phyloP scores from a whole-genome alignment of 2,113 vertebrate species.

The Glaucidium brasilianum region DNA sequence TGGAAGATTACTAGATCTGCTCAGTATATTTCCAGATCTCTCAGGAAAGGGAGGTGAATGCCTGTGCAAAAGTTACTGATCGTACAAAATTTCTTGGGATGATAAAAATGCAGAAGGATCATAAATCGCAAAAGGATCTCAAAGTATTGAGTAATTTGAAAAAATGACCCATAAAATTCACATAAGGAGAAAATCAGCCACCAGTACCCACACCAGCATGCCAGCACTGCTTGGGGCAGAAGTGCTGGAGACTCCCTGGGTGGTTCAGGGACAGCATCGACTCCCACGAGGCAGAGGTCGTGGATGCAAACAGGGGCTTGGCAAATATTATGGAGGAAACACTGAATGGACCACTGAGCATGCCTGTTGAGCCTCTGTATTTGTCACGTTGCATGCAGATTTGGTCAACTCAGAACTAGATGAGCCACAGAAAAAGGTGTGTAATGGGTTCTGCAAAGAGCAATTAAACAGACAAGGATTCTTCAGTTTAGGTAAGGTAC shows the following conservation, averaged over 20 bases:
- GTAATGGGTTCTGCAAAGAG: neutral
- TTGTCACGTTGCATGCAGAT: neutral
- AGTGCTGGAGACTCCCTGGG: neutral
- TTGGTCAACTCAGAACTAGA: neutral
- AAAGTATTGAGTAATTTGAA: neutral
- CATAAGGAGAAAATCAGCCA: neutral
- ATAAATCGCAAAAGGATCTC: neutral
- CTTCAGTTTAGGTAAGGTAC: neutral
- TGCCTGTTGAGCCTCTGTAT: neutral
- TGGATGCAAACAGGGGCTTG: neutral
- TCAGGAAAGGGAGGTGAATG: neutral
- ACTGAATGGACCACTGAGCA: neutral
- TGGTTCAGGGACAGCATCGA: neutral
- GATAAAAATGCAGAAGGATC: neutral
- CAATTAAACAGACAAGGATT: neutral
- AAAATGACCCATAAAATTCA: neutral
- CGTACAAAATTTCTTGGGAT: neutral
- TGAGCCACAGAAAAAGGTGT: neutral
- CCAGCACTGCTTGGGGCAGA: neutral
- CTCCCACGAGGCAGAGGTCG: fast-evolving
- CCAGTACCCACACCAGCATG: neutral
- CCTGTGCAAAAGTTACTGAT: neutral
- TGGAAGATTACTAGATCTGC: neutral
- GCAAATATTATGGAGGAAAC: neutral
- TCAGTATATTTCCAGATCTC: neutral